These are phyloP conservation scores for Nasalis larvatus DNA, from an alignment of 2,113 vertebrate species.

Conservation along the genomic window DNA sequence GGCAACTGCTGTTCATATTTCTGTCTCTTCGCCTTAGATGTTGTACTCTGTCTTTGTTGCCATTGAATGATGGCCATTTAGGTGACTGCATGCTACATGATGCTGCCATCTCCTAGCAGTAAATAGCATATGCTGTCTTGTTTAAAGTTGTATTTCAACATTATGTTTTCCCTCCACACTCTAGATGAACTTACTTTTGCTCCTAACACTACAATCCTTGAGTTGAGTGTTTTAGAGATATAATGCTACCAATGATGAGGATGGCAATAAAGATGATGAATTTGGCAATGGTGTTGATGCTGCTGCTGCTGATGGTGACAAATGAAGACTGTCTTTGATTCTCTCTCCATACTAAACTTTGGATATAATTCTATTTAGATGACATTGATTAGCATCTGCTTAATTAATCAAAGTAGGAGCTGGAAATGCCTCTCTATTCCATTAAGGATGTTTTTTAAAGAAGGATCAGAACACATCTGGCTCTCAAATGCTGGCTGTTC, in stretches of 20 bases:
- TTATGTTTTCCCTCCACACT: not conserved
- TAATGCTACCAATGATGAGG: not conserved
- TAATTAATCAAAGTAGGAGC: not conserved
- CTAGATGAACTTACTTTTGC: not conserved
- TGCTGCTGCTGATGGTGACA: not conserved
- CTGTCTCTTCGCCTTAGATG: conserved; percentile 23
- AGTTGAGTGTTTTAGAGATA: not conserved
- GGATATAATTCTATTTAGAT: not conserved
- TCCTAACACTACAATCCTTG: not conserved
- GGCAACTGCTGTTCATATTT: conserved; percentile 53
- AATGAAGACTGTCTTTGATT: not conserved
- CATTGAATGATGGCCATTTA: conserved; percentile 34
- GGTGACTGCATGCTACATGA: not conserved
- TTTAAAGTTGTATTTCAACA: conserved; percentile 45
- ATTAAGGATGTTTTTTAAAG: not conserved
- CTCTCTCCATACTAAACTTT: not conserved
- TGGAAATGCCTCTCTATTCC: not conserved
- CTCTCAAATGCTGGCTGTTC: not conserved
- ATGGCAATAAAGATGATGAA: not conserved
- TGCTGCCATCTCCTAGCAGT: not conserved
- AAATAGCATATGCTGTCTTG: conserved; percentile 50
- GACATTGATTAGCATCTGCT: not conserved
- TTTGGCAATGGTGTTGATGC: not conserved
- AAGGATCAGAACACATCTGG: not conserved
- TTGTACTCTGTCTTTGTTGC: not conserved